Conservation (phyloP, 2,888 invertebrate genomes). For the Nycteola revayana region DNA sequence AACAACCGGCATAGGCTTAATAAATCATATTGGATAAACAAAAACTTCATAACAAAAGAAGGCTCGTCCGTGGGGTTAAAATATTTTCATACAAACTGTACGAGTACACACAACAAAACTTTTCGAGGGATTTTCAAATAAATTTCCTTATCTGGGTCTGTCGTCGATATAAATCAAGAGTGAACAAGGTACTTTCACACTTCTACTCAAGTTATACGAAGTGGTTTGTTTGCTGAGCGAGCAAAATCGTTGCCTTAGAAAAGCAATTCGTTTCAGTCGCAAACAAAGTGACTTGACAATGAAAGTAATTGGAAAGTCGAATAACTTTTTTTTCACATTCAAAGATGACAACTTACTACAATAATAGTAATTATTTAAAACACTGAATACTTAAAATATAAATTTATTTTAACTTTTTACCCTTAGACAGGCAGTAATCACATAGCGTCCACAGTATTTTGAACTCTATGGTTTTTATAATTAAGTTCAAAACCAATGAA, state of each 20-base stretch:
- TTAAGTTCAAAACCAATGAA: too few relatives aligned
- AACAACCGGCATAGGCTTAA: too few relatives aligned
- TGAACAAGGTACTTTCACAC: slow-evolving; percentile 50
- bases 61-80: slow-evolving; percentile 17
- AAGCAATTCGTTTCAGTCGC: slow-evolving; percentile 54
- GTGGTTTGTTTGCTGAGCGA: slow-evolving; percentile 56
- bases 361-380: too few relatives aligned
- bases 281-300: slow-evolving; percentile 51
- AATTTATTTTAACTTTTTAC: too few relatives aligned
- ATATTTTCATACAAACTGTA: slow-evolving; percentile 42
- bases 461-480: too few relatives aligned
- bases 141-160: slow-evolving; percentile 54
- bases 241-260: slow-evolving; percentile 45
- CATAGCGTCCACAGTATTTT: too few relatives aligned
- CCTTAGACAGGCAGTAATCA: too few relatives aligned
- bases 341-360: too few relatives aligned
- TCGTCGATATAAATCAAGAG: slow-evolving; percentile 56
- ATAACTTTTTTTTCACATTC: slow-evolving; percentile 35
- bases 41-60: slow-evolving; percentile 13
- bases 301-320: slow-evolving; percentile 41
- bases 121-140: slow-evolving; percentile 41
- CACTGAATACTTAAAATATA: too few relatives aligned
- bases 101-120: slow-evolving; percentile 45
- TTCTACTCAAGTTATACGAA: slow-evolving; percentile 44
- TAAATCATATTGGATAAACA: too few relatives aligned